Evolutionary conservation across 2,797 vertebrate genomes (phyloP).

Genomic region (Notamacropus eugenii): DNA sequence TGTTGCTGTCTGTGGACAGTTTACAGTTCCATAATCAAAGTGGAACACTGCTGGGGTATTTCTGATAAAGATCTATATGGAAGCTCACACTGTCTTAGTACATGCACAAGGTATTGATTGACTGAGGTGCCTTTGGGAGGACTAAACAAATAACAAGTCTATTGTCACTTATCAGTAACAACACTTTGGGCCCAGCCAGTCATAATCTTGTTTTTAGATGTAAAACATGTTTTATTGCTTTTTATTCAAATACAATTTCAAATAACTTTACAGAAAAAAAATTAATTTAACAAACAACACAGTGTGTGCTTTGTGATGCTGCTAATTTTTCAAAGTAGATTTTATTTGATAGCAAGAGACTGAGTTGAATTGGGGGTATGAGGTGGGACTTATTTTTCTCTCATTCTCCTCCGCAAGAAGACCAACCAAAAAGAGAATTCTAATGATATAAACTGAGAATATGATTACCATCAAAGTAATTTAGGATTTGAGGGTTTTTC

Average conservation of each 20-base stretch:
- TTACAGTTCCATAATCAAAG: conserved; percentile 77
- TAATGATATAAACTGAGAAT: not conserved
- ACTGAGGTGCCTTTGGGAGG: conserved; percentile 77
- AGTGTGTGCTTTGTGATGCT: conserved; percentile 60
- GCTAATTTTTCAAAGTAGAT: conserved; percentile 73
- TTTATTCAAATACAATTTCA: conserved; percentile 77
- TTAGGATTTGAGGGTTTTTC: conserved; percentile 40
- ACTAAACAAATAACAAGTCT: conserved; percentile 77
- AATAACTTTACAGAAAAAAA: conserved; percentile 72
- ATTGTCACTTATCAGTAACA: conserved; percentile 80
- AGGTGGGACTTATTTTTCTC: conserved; percentile 16
- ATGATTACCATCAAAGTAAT: not conserved
- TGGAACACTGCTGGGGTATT: conserved; percentile 84
- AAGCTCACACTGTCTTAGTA: conserved; percentile 84
- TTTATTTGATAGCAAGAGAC: conserved; percentile 64
- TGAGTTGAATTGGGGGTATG: conserved; percentile 37
- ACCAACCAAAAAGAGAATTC: not conserved
- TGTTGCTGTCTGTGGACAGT: conserved; percentile 71
- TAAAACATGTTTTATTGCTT: conserved; percentile 75
- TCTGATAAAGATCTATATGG: conserved; percentile 90
- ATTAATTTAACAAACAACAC: conserved; percentile 73
- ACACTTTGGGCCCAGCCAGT: conserved; percentile 54
- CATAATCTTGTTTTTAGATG: conserved; percentile 71
- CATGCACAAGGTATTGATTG: conserved; percentile 87
- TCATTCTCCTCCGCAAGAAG: conserved; percentile 21